Conservation (phyloP, 2,113 vertebrate genomes). For the Pyrgilauda ruficollis region DNA sequence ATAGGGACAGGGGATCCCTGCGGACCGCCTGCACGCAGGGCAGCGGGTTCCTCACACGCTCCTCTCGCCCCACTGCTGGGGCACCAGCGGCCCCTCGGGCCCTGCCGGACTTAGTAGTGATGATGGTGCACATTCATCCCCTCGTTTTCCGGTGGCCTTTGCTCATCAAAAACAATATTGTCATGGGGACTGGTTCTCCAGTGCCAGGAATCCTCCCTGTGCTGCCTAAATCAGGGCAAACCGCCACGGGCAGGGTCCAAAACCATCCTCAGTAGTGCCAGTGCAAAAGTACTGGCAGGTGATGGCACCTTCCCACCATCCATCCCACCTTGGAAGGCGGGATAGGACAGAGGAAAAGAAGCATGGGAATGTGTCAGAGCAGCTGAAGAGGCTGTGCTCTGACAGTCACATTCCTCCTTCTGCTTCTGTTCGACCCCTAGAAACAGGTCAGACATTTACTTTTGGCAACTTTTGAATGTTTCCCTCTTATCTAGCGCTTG, state of each 20-base stretch:
- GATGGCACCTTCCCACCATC: background rate
- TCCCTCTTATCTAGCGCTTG: background rate
- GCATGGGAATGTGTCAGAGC: background rate
- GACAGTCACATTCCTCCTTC: background rate
- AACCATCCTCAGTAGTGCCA: background rate
- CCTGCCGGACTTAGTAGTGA: background rate
- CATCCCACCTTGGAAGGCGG: background rate
- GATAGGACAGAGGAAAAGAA: background rate
- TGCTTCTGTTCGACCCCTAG: background rate
- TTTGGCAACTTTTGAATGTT: background rate
- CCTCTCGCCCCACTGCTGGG: background rate
- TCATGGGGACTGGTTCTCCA: background rate
- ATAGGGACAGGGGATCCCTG: background rate
- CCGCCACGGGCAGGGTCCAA: background rate
- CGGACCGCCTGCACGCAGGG: background rate
- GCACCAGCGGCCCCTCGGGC: background rate
- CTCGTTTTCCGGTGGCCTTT: background rate
- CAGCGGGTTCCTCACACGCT: background rate
- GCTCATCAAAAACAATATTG: background rate
- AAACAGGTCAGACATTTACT: background rate
- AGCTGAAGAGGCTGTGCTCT: background rate
- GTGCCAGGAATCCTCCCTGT: background rate
- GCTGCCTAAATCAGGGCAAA: background rate
- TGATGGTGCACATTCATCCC: background rate
- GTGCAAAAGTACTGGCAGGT: background rate